Evolutionary conservation across 1,140 invertebrate species (phyloP), one percentile per base, ranked within the genome.

Genomic region (Drosophila equinoxialis): DNA sequence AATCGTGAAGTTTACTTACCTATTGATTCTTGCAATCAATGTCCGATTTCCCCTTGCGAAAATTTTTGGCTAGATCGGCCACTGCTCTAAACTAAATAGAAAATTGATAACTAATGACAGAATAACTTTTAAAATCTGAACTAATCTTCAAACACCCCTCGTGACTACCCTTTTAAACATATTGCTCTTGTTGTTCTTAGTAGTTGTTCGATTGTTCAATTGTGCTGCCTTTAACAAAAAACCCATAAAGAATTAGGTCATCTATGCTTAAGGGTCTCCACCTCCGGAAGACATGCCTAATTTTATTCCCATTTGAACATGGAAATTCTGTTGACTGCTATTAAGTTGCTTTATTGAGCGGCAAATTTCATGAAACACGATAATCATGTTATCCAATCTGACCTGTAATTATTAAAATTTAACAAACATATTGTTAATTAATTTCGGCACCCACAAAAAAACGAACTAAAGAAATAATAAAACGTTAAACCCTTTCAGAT

Each of bases 321-420:
- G 8, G 48, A 35, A 37, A 39, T 33, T 45, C 45, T 60, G 51
- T 58, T 73, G 26, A 63, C 61, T 73, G 74, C 65, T 71, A 87
- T 87, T 87, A 87, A 83, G 66, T 89, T 48, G 74, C 68, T 87
- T 87, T 87, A 87, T 87, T 77, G 84, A 87, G 80, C 84, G 84
- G 73, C 68, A 87, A 87, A 86, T 82, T 76, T 73, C 48, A 55
- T 48, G 54, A 73, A 71, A 76, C 35, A 69, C 37, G 17, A 72
- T 63, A 82, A 66, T 86, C 83, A 71, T 82, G 82, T 71, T 71
- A 33, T 66, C 30, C 42, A 64, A 23, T 58, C 17, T 8, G 67
- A 76, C 65, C 67, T 80, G 62, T 83, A 87, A 87, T 87, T 87
- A 87, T 87, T 68, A 76, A 81, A 81, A 71, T 72, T 74, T 87